Percentiles rank a stretch among this genome's conserved stretches.
phyloP scores from a whole-genome alignment of 1,140 invertebrate genomes.

The Plodia interpunctella region DNA sequence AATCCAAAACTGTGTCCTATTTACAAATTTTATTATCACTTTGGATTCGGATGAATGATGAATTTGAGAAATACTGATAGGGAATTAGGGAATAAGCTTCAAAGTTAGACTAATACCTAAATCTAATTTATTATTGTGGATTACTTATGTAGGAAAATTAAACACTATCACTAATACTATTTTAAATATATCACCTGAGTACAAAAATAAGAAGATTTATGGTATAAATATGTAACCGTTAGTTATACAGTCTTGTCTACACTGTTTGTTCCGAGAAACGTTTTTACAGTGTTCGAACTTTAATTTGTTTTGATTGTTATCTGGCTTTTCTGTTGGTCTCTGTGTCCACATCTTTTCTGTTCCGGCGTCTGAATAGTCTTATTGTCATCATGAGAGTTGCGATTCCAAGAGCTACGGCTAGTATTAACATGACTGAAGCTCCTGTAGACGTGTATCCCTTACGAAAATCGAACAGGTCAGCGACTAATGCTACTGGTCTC shows the following conservation, averaged over 20 bases:
- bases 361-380: conserved; percentile 41
- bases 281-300: neutral
- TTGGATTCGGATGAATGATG: neutral
- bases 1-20: neutral
- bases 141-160: neutral
- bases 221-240: neutral
- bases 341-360: conserved; percentile 33
- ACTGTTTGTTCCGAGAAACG: neutral
- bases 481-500: conserved; percentile 56
- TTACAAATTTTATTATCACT: conserved; percentile 4
- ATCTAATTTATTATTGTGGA: neutral
- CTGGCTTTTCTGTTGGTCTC: conserved; percentile 54
- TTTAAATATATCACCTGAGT: neutral
- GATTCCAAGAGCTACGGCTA: conserved; percentile 45
- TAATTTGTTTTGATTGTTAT: conserved; percentile 29
- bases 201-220: neutral
- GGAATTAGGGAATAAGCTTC: neutral
- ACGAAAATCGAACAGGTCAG: conserved; percentile 32
- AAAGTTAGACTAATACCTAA: neutral
- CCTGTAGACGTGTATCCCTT: conserved; percentile 29
- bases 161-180: neutral
- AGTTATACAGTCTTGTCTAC: neutral
- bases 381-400: conserved; percentile 54
- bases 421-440: conserved; percentile 32
- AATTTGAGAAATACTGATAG: neutral